Evolutionary conservation across 2,888 invertebrate species (phyloP), one percentile per base, ranked within the genome.

Genomic region (Halocaridina rubra): DNA sequence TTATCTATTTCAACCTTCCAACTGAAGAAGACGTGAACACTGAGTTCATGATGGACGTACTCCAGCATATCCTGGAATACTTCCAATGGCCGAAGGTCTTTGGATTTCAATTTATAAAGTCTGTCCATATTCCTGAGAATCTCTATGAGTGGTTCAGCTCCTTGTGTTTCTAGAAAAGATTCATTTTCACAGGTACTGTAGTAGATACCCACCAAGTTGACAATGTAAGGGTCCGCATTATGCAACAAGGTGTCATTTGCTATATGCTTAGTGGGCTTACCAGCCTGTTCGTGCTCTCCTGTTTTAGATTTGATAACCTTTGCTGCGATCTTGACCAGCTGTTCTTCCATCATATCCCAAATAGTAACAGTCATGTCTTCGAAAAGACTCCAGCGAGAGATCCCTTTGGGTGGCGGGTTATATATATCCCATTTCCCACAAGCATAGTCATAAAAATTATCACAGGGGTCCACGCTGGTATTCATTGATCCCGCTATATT

Each of bases 371-470:
- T 67, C 81, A 81, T 67, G 7, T 64, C 57, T 13, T 81, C 76
- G 29, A 81, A 81, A 24, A 64, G 75, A n/a, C 67, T 81, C 75
- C 67, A 81, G 13, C 67, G 53, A 24, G 75, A 59, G 8, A 76
- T 61, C 19, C 32, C 75, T 16, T 27, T 3, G 27, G 74, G 75
- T 24, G 81, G 75, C 16, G 81, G 81, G 22, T 76, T 8, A 4
- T 24, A 29, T 2, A 29, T 5, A 24, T 32, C 27, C 81, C 81
- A 81, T 27, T 67, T 76, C 30, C 88, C 88, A 67, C 88, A 88
- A 22, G 88, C 88, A 46, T 86, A 88, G 27, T 88, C 69, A 32
- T 88, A 88, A 22, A 88, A 88, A 46, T 86, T 74, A 8, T 88
- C 76, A 33, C 88, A 88, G 19, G 88, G 88, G 13, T 86, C 80